These are phyloP conservation scores for Actenoides lindsayi DNA, from an alignment of 2,113 vertebrate species.

Conservation along the genomic window DNA sequence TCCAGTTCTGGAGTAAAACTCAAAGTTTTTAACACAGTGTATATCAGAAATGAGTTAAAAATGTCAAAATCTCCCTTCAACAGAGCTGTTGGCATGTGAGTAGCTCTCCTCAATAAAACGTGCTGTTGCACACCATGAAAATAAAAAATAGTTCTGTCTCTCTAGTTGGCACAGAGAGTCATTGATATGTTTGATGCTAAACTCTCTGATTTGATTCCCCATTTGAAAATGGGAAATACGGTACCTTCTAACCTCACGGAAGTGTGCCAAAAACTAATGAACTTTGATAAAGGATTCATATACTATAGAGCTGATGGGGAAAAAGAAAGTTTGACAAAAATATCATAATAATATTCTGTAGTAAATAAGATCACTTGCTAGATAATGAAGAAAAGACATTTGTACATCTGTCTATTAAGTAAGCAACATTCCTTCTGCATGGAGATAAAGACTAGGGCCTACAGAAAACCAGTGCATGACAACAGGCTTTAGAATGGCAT, in stretches of 20 bases:
- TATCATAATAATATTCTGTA: background rate
- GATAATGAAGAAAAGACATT: background rate
- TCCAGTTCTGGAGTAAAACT: background rate
- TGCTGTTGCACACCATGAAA: background rate
- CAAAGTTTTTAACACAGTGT: background rate
- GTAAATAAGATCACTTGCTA: background rate
- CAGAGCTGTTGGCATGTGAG: background rate
- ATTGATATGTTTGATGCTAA: background rate
- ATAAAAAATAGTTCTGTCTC: background rate
- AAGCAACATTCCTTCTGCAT: background rate
- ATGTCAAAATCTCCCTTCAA: background rate
- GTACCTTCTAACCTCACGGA: background rate
- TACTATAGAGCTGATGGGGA: fast-evolving
- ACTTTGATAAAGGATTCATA: background rate
- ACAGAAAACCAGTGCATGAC: background rate
- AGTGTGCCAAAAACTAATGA: background rate
- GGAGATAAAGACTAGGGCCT: background rate
- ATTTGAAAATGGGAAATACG: background rate
- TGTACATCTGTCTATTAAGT: background rate
- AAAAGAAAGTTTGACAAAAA: background rate
- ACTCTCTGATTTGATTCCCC: background rate
- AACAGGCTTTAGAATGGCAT: background rate
- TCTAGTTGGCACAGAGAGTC: background rate
- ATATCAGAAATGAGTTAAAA: background rate
- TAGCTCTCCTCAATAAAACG: background rate